A percentile compares a stretch with the other conserved stretches of the same genome.
Evolutionary conservation across 2,113 vertebrate species (phyloP).

Genomic region (Silurus meridionalis): DNA sequence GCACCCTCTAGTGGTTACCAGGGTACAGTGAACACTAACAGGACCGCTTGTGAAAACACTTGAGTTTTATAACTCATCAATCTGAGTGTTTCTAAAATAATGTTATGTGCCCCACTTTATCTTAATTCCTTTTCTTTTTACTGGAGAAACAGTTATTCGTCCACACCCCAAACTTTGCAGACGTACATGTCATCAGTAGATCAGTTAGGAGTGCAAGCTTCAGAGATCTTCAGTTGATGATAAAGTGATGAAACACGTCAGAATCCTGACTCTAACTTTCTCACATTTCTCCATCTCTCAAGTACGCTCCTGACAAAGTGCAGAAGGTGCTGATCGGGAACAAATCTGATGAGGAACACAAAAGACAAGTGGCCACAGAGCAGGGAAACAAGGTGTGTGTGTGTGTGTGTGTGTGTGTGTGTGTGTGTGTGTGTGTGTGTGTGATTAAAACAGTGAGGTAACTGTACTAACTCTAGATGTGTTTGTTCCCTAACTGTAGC

Average conservation of each 20-base stretch:
- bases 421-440: slow-evolving; percentile 10
- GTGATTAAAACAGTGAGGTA: not conserved
- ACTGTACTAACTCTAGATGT: not conserved
- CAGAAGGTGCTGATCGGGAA: slow-evolving; percentile 96
- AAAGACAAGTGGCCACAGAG: slow-evolving; percentile 91
- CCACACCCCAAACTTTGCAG: not conserved
- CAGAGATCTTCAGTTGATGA: not conserved
- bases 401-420: not conserved
- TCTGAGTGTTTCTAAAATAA: too few species aligned
- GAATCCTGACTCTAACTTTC: not conserved
- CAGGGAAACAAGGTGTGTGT: slow-evolving; percentile 88
- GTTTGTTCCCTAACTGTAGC: slow-evolving; percentile 65
- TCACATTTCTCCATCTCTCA: slow-evolving; percentile 7
- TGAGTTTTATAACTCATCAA: too few species aligned
- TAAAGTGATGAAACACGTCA: not conserved
- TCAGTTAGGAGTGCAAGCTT: not conserved
- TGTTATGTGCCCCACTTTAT: not conserved
- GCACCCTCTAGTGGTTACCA: too few species aligned
- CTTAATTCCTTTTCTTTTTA: too few species aligned
- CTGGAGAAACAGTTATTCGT: not conserved
- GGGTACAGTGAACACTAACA: too few species aligned
- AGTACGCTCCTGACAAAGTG: slow-evolving; percentile 92
- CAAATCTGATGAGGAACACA: slow-evolving; percentile 91
- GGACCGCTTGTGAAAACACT: too few species aligned
- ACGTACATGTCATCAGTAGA: not conserved